phyloP scores from a whole-genome alignment of 35 echinoderm and acorn worm species.

The Hemicentrotus pulcherrimus region DNA sequence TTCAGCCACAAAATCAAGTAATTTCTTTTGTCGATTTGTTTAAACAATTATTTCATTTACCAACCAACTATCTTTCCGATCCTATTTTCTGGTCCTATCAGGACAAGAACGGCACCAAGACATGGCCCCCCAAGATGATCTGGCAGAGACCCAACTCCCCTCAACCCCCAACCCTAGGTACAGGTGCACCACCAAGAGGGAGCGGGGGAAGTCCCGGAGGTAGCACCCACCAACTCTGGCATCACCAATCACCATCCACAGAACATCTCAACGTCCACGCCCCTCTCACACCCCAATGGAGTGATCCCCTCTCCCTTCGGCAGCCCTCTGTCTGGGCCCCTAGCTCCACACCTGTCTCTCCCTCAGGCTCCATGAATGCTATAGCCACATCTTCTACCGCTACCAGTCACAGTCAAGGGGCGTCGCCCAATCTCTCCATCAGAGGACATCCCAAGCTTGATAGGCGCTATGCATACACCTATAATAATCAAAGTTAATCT shows the following conservation, averaged over 20 bases:
- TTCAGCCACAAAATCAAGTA: neutral
- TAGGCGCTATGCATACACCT: slow-evolving; percentile 75
- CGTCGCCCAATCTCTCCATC: slow-evolving; percentile 37
- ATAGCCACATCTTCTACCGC: slow-evolving; percentile 35
- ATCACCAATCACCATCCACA: slow-evolving; percentile 52
- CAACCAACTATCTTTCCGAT: neutral
- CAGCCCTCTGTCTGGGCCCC: slow-evolving; percentile 70
- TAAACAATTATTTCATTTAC: neutral
- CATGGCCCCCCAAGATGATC: slow-evolving; percentile 93
- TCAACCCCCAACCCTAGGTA: slow-evolving; percentile 38
- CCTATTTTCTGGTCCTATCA: slow-evolving; percentile 38
- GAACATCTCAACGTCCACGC: slow-evolving; percentile 87
- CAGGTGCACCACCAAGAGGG: neutral
- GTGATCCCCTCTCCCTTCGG: slow-evolving; percentile 84
- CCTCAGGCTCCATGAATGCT: slow-evolving; percentile 73
- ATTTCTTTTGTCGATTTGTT: neutral
- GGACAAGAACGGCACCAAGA: slow-evolving; percentile 90
- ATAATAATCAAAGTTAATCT: neutral
- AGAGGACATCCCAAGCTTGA: slow-evolving; percentile 75
- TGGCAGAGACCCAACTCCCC: slow-evolving; percentile 90
- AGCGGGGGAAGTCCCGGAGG: neutral
- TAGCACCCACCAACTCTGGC: slow-evolving; percentile 50
- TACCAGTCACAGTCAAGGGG: slow-evolving; percentile 45
- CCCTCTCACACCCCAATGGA: slow-evolving; percentile 92
- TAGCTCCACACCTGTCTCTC: slow-evolving; percentile 89